phyloP scores from a whole-genome alignment of 2,888 invertebrate species.

The Osedax frankpressi region DNA sequence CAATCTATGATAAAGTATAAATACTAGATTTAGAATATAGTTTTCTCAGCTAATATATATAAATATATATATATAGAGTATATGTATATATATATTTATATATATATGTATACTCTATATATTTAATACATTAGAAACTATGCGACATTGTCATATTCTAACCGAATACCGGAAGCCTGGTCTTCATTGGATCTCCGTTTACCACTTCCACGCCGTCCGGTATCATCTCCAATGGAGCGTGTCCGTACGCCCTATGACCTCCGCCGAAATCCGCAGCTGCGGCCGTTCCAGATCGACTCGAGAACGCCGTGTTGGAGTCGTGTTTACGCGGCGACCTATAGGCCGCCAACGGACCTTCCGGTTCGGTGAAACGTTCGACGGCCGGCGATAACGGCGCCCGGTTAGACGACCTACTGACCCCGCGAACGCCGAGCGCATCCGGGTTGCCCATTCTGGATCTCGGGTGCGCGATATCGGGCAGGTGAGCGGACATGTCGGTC shows the following conservation, averaged over 20 bases:
- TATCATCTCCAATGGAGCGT: slow-evolving; percentile 35
- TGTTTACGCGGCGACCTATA: slow-evolving; percentile 30
- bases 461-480: slow-evolving; percentile 37
- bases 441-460: slow-evolving; percentile 38
- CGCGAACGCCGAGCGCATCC: slow-evolving; percentile 34
- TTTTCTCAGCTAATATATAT: neutral
- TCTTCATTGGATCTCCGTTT: slow-evolving; percentile 36
- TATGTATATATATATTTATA: neutral
- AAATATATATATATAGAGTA: neutral
- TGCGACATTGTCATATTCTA: slow-evolving; percentile 24
- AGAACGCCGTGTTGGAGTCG: neutral
- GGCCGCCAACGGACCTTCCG: slow-evolving; percentile 33
- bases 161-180: slow-evolving; percentile 43
- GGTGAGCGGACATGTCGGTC: slow-evolving; percentile 14
- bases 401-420: slow-evolving; percentile 28
- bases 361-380: slow-evolving; percentile 29
- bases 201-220: slow-evolving; percentile 42
- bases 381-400: slow-evolving; percentile 32
- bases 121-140: neutral
- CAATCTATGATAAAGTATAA: too few relatives aligned
- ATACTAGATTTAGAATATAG: too few relatives aligned
- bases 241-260: slow-evolving; percentile 35
- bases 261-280: slow-evolving; percentile 39
- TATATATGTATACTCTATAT: neutral
- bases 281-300: slow-evolving; percentile 36